A percentile compares a stretch with the other conserved stretches of the same genome.
These are phyloP conservation scores for Botia almorhae DNA, from an alignment of 2,797 vertebrate genomes.

Conservation along the genomic window DNA sequence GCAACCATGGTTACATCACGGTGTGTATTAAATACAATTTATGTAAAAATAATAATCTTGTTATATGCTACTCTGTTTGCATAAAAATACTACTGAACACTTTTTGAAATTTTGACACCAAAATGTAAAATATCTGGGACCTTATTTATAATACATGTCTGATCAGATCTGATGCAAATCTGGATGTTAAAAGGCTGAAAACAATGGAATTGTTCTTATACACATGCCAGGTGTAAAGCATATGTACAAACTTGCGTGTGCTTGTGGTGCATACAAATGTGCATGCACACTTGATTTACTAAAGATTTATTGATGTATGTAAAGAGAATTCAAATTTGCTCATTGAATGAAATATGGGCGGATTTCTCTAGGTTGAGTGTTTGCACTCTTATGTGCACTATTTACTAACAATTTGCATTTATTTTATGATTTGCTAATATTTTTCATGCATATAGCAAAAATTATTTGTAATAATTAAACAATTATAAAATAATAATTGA, in stretches of 20 bases:
- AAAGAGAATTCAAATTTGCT: no score
- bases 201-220: no score
- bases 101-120: slow-evolving; percentile 59
- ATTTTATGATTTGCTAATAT: not conserved
- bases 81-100: slow-evolving; percentile 73
- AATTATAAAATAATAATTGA: no score
- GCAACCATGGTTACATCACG: slow-evolving; percentile 78
- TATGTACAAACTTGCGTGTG: no score
- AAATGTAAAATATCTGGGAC: slow-evolving; percentile 26
- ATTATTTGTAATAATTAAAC: not conserved
- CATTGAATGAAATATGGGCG: no score
- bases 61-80: slow-evolving; percentile 69
- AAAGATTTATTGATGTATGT: no score
- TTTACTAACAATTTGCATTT: not conserved
- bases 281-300: no score
- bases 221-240: no score
- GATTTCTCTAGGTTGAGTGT: not conserved
- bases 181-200: slow-evolving; percentile 5
- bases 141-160: slow-evolving; percentile 13
- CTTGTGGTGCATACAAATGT: no score
- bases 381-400: no score
- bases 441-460: not conserved
- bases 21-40: slow-evolving; percentile 78
- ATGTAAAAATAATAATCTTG: slow-evolving; percentile 74
- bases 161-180: not conserved